phyloP scores from a whole-genome alignment of 2,888 invertebrate species.

The Autographa gamma region DNA sequence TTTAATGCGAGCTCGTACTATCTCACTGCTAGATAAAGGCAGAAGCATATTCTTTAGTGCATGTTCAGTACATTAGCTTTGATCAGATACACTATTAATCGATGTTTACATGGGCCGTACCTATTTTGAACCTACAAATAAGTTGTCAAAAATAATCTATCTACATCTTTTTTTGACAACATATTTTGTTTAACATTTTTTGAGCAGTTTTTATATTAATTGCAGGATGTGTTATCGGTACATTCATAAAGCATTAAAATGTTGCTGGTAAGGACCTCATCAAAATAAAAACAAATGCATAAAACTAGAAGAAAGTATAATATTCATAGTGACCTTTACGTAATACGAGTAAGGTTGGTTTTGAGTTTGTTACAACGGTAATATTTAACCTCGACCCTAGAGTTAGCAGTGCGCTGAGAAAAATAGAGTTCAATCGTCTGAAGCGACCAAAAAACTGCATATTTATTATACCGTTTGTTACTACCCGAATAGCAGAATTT shows the following conservation, averaged over 20 bases:
- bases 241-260: no score
- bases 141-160: no score
- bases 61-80: neutral
- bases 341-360: conserved; percentile 2
- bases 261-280: neutral
- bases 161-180: no score
- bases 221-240: no score
- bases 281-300: neutral
- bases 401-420: conserved; percentile 7
- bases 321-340: neutral
- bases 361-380: conserved; percentile 7
- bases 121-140: no score
- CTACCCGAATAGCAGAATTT: conserved; percentile 2
- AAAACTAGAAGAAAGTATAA: neutral
- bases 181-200: no score
- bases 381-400: neutral
- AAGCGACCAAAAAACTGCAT: neutral
- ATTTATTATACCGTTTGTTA: neutral
- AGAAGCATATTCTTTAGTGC: neutral
- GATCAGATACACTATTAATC: no score
- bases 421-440: conserved; percentile 18
- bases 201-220: no score
- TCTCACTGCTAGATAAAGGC: neutral
- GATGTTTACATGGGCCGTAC: no score
- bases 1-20: neutral